Evolutionary conservation across 92 coral and sea anemone genomes (phyloP).

Genomic region (Pocillopora grandis): DNA sequence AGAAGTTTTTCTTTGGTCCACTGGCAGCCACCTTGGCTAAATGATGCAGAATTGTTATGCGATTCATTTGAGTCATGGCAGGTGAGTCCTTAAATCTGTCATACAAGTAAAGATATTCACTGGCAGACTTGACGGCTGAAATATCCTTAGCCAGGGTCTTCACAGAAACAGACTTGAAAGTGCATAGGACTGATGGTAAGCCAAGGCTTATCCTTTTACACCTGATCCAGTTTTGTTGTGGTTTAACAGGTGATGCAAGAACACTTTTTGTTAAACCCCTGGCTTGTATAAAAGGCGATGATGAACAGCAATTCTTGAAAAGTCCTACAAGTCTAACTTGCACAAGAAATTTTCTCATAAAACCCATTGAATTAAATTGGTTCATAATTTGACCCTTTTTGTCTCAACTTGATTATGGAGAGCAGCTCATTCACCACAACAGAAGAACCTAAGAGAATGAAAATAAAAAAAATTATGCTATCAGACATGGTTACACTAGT

Average conservation of each 20-base stretch:
- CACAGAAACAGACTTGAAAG: constrained; percentile 10
- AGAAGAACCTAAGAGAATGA: no score
- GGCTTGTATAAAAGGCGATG: neutral
- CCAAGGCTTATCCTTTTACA: neutral
- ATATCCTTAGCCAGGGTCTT: constrained; percentile 22
- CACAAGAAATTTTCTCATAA: no score
- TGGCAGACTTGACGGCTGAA: constrained; percentile 20
- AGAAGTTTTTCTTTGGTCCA: constrained; percentile 26
- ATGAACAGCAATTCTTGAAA: no score
- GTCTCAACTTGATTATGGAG: no score
- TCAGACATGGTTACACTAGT: no score
- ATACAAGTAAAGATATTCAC: constrained; percentile 21
- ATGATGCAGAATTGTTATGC: constrained; percentile 36
- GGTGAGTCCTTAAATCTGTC: constrained; percentile 30
- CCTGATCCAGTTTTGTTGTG: neutral
- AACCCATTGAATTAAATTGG: no score
- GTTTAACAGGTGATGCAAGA: neutral
- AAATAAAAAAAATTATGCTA: no score
- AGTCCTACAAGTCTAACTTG: no score
- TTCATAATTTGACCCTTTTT: no score
- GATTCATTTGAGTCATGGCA: constrained; percentile 32
- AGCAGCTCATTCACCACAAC: no score
- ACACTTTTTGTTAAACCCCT: constrained; percentile 3
- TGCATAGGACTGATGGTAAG: neutral
- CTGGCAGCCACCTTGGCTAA: constrained; percentile 17